These are phyloP conservation scores for Stenolophus ochropezus DNA, from an alignment of 2,888 invertebrate species.

Conservation along the genomic window DNA sequence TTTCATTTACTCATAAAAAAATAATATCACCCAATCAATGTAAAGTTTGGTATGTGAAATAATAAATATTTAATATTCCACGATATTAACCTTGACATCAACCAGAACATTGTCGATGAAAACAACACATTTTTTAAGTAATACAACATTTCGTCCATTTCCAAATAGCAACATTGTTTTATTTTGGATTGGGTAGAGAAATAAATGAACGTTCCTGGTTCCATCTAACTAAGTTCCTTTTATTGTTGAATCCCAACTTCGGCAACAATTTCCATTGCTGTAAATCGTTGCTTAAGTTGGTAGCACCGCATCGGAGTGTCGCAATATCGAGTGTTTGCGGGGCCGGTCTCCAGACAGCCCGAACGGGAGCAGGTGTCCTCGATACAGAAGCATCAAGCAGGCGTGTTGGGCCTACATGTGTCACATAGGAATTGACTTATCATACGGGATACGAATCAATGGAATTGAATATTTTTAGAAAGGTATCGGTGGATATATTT, in stretches of 20 bases:
- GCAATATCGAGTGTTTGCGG: background rate
- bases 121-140: too few species aligned
- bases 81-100: too few species aligned
- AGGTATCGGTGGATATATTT: too few species aligned
- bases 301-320: background rate
- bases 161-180: background rate
- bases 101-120: too few species aligned
- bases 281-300: background rate
- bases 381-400: background rate
- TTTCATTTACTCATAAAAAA: too few species aligned
- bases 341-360: background rate
- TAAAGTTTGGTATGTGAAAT: too few species aligned
- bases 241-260: background rate
- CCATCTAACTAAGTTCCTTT: background rate
- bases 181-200: background rate
- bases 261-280: background rate
- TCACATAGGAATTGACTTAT: conserved; percentile 34
- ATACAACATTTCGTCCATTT: too few species aligned
- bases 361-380: background rate
- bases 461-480: too few species aligned
- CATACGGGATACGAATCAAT: background rate
- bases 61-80: too few species aligned
- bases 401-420: background rate
- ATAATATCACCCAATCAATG: too few species aligned
- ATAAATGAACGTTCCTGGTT: background rate